Evolutionary conservation across 2,113 vertebrate species (phyloP).

Genomic region (Neomonachus schauinslandi): DNA sequence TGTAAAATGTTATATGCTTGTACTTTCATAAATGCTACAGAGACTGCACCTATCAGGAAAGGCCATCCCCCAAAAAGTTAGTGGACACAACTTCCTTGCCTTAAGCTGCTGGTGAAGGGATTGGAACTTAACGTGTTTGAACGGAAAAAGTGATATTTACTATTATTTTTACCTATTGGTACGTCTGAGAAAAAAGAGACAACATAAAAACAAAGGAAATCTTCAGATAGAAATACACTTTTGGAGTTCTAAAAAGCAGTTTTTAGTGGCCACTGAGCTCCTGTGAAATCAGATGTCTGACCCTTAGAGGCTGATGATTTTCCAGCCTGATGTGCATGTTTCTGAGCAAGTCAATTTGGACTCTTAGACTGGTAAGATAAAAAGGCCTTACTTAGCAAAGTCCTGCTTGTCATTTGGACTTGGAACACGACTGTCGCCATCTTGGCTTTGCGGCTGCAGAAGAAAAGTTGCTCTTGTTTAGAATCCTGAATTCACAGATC

Average conservation of each 20-base stretch:
- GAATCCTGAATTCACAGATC: slow-evolving; percentile 7
- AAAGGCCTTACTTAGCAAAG: not conserved
- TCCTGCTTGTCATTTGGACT: slow-evolving; percentile 1
- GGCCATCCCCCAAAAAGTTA: not conserved
- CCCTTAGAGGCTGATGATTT: not conserved
- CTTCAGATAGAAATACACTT: not conserved
- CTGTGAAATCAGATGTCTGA: slow-evolving; percentile 6
- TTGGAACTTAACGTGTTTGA: slow-evolving; percentile 16
- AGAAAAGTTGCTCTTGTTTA: not conserved
- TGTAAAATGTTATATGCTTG: not conserved
- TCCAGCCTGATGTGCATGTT: not conserved
- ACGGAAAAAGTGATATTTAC: not conserved
- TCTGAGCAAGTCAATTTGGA: not conserved
- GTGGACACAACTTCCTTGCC: not conserved
- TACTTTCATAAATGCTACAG: not conserved
- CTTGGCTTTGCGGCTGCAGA: not conserved
- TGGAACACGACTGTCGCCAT: not conserved
- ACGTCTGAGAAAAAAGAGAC: not conserved
- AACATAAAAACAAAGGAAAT: slow-evolving; percentile 15
- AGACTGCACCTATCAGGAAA: not conserved
- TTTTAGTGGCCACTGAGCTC: not conserved
- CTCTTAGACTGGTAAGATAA: not conserved
- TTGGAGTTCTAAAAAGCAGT: not conserved
- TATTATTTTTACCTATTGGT: not conserved
- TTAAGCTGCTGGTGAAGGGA: not conserved